Evolutionary conservation across 2,113 vertebrate species (phyloP), one percentile per base, ranked within the genome.

Genomic region (Vimba vimba): DNA sequence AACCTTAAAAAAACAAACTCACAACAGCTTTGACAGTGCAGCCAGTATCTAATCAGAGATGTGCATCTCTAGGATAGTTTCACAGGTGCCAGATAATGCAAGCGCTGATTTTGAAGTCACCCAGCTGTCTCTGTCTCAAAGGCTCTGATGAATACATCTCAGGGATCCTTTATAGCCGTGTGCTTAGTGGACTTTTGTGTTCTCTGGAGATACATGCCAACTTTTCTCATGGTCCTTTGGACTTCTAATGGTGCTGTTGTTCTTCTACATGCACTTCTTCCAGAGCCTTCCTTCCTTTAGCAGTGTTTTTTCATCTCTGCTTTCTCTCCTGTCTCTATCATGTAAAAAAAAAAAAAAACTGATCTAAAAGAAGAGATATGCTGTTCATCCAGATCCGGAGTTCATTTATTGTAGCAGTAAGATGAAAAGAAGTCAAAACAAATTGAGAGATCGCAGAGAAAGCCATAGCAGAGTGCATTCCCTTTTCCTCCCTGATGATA

Each of bases 401-500:
- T 47, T 90, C 78, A 64, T 91, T 89, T 78, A 91, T 90, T 91
- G 92, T 92, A 91, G 69, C 85, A 86, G 77, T 52, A 89, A 90
- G 88, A 91, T 93, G 87, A 93, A 90, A 93, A 69, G 79, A 87
- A 94, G 92, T 92, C 94, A 94, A 92, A 95, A 93, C 93, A 93
- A 91, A 74, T 90, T 75, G 33, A 88, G 76, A 36, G 78, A 66
- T 90, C 27, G 84, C 88, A 85, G 85, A 83, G 87, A 88, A 87
- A 89, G 90, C 90, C 89, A 91, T 86, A 92, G 91, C 87, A 74
- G 62, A 57, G 83, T 82, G 69, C 64, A 23, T 45, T 55, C 77
- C 69, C 82, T 86, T 79, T 78, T 64, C 84, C 86, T 80, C 85
- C 82, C 87, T 9, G 88, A 91, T 91, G 89, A 89, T 92, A 88